Percentiles rank a stretch among this genome's conserved stretches.
These are phyloP conservation scores for Ianthella basta DNA, from an alignment of 37 sponge, comb jelly and placozoan species.

Conservation along the genomic window DNA sequence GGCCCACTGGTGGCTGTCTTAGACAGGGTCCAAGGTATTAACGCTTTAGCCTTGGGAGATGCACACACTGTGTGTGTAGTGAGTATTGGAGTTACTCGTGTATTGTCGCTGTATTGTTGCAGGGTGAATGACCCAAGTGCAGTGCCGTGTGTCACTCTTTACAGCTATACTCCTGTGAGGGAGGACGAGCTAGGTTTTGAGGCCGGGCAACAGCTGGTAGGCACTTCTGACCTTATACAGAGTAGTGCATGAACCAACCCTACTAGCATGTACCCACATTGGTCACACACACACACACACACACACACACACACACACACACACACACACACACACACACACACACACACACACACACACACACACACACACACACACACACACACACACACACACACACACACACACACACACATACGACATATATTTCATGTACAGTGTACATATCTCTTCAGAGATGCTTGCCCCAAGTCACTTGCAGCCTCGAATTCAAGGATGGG, in stretches of 20 bases:
- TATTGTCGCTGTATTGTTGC: too few species aligned
- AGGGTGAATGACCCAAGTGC: not conserved
- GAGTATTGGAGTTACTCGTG: too few species aligned
- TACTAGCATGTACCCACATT: too few species aligned
- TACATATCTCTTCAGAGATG: constrained; percentile 33
- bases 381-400: not conserved
- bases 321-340: not conserved
- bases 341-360: not conserved
- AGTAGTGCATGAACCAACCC: too few species aligned
- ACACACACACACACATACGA: not conserved
- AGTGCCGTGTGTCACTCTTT: constrained; percentile 58
- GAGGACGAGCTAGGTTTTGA: constrained; percentile 60
- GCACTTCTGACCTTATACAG: not conserved
- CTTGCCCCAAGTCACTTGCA: constrained; percentile 67
- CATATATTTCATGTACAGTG: not conserved
- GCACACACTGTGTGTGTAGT: too few species aligned
- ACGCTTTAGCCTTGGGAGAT: too few species aligned
- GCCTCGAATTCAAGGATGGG: constrained; percentile 52
- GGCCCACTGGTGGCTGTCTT: too few species aligned
- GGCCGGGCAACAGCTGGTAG: constrained; percentile 75
- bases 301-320: too few species aligned
- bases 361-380: not conserved
- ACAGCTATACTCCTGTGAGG: constrained; percentile 55
- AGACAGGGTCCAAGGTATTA: too few species aligned
- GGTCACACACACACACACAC: too few species aligned